Evolutionary conservation across 2,113 vertebrate species (phyloP).

Genomic region (Gambusia holbrooki): DNA sequence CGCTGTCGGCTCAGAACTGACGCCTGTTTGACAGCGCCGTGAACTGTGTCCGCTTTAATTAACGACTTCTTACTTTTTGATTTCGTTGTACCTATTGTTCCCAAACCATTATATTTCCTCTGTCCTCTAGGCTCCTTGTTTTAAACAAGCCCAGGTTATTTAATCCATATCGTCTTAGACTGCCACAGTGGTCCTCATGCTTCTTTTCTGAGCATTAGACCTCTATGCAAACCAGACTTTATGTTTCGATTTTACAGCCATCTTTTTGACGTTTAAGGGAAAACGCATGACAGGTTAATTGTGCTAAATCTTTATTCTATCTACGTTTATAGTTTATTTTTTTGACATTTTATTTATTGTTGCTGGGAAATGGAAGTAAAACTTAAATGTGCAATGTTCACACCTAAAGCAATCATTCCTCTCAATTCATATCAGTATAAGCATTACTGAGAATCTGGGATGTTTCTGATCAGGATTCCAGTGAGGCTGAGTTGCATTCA

Average conservation of each 20-base stretch:
- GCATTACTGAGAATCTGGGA: not conserved
- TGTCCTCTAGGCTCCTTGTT: not conserved
- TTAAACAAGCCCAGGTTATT: not conserved
- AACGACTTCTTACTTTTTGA: not conserved
- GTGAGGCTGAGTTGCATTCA: not conserved
- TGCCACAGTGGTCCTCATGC: not conserved
- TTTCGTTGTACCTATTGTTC: not conserved
- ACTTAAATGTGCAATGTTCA: not conserved
- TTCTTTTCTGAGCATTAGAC: not conserved
- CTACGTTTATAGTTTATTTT: no score
- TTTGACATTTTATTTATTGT: not conserved
- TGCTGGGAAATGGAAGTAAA: not conserved
- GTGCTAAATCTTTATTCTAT: not conserved
- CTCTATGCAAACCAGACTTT: not conserved
- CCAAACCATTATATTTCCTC: not conserved
- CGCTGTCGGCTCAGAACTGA: not conserved
- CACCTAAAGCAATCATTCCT: not conserved
- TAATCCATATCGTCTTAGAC: not conserved
- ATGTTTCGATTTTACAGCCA: not conserved
- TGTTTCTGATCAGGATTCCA: not conserved
- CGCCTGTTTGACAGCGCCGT: no score
- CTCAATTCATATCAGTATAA: not conserved
- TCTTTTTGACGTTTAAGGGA: not conserved
- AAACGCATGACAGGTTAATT: not conserved
- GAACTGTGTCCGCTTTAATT: constrained; percentile 3